Conservation (phyloP, 2,113 vertebrate genomes). For the Micronisus gabar region DNA sequence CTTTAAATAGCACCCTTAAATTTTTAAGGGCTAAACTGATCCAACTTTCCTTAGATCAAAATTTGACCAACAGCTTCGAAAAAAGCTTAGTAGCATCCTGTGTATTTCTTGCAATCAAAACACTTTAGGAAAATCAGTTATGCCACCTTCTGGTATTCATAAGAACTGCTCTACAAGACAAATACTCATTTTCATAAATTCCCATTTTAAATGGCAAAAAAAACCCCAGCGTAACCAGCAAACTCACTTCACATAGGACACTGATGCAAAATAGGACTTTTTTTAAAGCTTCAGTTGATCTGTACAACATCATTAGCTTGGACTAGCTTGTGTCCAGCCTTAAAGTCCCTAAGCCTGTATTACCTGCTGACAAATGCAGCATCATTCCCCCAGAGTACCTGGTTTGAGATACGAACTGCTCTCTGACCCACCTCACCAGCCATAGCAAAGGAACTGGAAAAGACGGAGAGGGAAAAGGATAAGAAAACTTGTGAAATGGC, state of each 20-base stretch:
- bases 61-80: background rate
- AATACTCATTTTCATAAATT: background rate
- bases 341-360: background rate
- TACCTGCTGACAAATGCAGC: background rate
- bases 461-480: background rate
- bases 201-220: background rate
- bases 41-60: background rate
- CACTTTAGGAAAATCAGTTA: background rate
- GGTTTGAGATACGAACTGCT: background rate
- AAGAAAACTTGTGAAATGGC: background rate
- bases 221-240: fast-evolving
- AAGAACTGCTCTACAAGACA: background rate
- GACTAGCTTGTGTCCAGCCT: background rate
- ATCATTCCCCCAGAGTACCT: background rate
- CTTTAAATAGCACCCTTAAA: background rate
- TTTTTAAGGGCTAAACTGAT: background rate
- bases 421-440: background rate
- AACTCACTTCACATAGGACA: background rate
- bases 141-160: slow-evolving; percentile 52
- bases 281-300: background rate
- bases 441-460: background rate
- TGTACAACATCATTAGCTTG: background rate
- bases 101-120: background rate
- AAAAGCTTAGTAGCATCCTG: background rate
- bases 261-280: background rate